A percentile compares a stretch with the other conserved stretches of the same genome.
Conservation (phyloP, 2,113 vertebrate species). For the Phrynocephalus versicolor region DNA sequence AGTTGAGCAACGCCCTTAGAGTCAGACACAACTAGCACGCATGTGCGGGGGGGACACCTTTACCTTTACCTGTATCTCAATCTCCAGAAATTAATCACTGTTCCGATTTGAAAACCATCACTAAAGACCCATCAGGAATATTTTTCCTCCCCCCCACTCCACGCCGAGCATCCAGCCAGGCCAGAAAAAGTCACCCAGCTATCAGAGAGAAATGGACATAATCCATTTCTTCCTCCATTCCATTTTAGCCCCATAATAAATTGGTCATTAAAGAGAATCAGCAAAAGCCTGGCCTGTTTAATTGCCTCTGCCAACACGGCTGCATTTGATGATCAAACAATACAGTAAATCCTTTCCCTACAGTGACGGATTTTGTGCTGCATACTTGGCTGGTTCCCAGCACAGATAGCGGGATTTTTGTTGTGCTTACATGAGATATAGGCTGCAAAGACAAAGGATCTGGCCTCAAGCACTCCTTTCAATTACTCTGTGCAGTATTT, state of each 20-base stretch:
- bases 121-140: not conserved
- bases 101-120: constrained; percentile 4
- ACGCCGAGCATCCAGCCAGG: not conserved
- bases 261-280: constrained; percentile 17
- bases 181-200: constrained; percentile 7
- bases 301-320: constrained; percentile 9
- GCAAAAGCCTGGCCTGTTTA: constrained; percentile 22
- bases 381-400: constrained; percentile 2
- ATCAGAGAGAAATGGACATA: not conserved
- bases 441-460: not conserved
- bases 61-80: not conserved
- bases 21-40: too few species aligned
- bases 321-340: not conserved
- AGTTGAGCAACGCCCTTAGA: too few species aligned
- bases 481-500: not conserved
- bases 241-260: not conserved
- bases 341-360: not conserved
- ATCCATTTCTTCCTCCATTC: constrained; percentile 17
- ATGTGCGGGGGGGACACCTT: too few species aligned
- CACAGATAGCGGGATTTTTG: not conserved
- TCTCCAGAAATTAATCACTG: not conserved
- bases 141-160: constrained; percentile 2
- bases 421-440: not conserved
- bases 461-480: not conserved
- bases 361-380: not conserved